phyloP scores from a whole-genome alignment of 2,888 invertebrate genomes.

The Suillia variegata region DNA sequence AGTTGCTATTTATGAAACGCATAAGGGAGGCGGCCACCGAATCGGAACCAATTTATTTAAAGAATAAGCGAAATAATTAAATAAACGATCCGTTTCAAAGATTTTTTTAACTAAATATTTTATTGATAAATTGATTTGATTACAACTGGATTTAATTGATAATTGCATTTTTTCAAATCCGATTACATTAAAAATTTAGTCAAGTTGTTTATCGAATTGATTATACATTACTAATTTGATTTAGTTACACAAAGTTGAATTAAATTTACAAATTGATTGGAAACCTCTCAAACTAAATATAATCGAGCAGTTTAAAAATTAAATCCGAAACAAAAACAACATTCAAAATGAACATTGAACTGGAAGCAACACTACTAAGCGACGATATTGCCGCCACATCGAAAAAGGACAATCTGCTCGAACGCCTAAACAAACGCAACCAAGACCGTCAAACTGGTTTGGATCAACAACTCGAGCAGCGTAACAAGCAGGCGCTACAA shows the following conservation, averaged over 20 bases:
- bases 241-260: no score
- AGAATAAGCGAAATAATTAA: neutral
- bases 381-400: slow-evolving; percentile 7
- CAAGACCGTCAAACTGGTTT: slow-evolving; percentile 58
- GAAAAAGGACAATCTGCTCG: slow-evolving; percentile 53
- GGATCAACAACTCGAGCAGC: slow-evolving; percentile 55
- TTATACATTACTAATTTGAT: no score
- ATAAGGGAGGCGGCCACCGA: slow-evolving; percentile 45
- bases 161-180: no score
- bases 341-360: slow-evolving; percentile 14
- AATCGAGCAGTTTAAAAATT: no score
- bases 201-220: no score
- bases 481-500: slow-evolving; percentile 49
- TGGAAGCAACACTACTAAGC: neutral
- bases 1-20: slow-evolving; percentile 49
- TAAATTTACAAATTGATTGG: no score
- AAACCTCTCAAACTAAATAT: no score
- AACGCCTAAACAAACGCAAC: slow-evolving; percentile 57
- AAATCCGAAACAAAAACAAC: neutral
- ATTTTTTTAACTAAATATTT: no score
- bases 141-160: neutral
- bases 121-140: slow-evolving; percentile 7
- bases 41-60: slow-evolving; percentile 40
- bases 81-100: no score
- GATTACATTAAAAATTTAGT: no score